These are phyloP conservation scores for Papilio dardanus DNA, from an alignment of 1,140 invertebrate species.

Conservation along the genomic window DNA sequence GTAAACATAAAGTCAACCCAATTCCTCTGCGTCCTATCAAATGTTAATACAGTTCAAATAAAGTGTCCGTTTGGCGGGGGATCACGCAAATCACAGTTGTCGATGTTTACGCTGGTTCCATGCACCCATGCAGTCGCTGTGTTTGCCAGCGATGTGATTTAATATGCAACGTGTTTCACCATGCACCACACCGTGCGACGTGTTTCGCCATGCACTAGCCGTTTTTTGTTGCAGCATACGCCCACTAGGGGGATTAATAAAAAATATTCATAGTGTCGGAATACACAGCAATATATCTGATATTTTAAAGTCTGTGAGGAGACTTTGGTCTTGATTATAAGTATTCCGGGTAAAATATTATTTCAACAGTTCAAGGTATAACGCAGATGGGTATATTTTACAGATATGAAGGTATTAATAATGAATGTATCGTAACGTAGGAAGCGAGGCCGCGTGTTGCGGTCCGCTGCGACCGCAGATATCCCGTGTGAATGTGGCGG, in stretches of 20 bases:
- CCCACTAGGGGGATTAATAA: no score
- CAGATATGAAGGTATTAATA: neutral
- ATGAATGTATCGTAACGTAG: neutral
- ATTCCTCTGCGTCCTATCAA: neutral
- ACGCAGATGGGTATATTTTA: neutral
- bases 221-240: no score
- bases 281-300: no score
- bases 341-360: no score
- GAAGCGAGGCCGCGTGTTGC: neutral
- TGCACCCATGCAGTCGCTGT: neutral
- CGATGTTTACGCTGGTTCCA: neutral
- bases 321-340: no score
- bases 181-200: neutral
- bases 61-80: neutral
- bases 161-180: neutral
- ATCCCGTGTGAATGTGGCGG: neutral
- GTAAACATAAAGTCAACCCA: neutral
- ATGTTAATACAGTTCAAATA: constrained; percentile 6
- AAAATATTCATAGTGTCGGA: no score
- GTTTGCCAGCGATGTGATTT: constrained; percentile 13
- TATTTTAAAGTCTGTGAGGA: no score
- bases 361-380: neutral
- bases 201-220: neutral
- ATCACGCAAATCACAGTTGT: constrained; percentile 13
- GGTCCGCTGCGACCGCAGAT: neutral